Percentiles rank a stretch among this genome's conserved stretches.
These are phyloP conservation scores for Lepidurus apus DNA, from an alignment of 1,140 invertebrate genomes.

Conservation along the genomic window DNA sequence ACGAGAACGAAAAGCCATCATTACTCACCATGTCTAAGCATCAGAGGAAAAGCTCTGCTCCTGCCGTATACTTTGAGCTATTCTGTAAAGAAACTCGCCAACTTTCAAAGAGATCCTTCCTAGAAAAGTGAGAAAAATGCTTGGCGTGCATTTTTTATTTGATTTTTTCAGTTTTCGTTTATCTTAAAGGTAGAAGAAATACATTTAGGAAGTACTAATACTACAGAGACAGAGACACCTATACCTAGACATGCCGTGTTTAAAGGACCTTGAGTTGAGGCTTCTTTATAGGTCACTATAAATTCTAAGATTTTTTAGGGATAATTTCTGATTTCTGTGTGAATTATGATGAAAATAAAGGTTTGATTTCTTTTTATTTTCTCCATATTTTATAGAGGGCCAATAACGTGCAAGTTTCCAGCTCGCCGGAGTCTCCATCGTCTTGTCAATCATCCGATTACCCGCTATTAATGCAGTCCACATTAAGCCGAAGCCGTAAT, in stretches of 20 bases:
- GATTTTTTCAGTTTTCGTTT: neutral
- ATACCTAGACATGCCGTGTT: neutral
- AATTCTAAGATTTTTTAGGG: neutral
- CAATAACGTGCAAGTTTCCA: neutral
- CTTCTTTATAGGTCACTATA: neutral
- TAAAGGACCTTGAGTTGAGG: neutral
- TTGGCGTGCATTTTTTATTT: neutral
- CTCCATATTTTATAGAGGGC: neutral
- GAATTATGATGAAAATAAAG: neutral
- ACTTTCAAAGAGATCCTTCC: neutral
- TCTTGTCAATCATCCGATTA: neutral
- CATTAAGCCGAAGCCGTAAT: neutral
- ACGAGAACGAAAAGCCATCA: constrained; percentile 18
- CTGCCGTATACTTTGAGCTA: neutral
- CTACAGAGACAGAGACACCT: neutral
- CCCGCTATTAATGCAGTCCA: neutral
- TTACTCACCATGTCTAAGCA: constrained; percentile 21
- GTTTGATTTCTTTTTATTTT: neutral
- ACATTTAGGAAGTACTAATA: neutral
- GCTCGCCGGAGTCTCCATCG: neutral
- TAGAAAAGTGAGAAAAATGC: neutral
- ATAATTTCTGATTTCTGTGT: neutral
- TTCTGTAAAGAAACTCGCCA: constrained; percentile 16
- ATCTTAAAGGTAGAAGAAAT: neutral
- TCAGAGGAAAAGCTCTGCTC: constrained; percentile 16